These are phyloP conservation scores for Heliconius cydno DNA, from an alignment of 2,888 invertebrate genomes.

Conservation along the genomic window DNA sequence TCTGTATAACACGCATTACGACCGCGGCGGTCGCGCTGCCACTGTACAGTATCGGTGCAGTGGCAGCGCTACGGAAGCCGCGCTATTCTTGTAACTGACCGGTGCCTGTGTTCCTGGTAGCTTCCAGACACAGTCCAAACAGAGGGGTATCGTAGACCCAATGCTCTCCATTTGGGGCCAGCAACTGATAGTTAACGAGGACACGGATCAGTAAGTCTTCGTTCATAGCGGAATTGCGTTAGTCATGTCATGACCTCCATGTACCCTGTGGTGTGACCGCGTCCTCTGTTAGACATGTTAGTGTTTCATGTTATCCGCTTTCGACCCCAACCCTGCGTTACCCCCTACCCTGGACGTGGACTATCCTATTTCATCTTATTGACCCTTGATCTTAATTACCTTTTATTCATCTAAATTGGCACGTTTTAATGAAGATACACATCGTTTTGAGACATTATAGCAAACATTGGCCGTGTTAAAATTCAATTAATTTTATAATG, in stretches of 20 bases:
- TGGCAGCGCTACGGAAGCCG: slow-evolving; percentile 43
- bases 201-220: slow-evolving; percentile 96
- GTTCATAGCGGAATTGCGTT: slow-evolving; percentile 65
- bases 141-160: slow-evolving; percentile 98
- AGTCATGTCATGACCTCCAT: slow-evolving; percentile 57
- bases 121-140: slow-evolving; percentile 95
- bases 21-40: slow-evolving; percentile 40
- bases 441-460: slow-evolving; percentile 32
- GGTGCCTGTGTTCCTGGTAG: slow-evolving; percentile 83
- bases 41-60: slow-evolving; percentile 37
- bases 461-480: neutral
- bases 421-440: slow-evolving; percentile 30
- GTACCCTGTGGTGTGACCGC: slow-evolving; percentile 66
- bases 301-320: slow-evolving; percentile 71
- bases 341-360: slow-evolving; percentile 60
- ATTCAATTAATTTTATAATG: neutral
- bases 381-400: slow-evolving; percentile 16
- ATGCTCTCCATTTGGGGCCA: slow-evolving; percentile 99
- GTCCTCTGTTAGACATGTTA: slow-evolving; percentile 69
- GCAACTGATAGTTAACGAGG: slow-evolving; percentile 98
- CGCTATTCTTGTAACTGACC: slow-evolving; percentile 59
- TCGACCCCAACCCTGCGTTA: slow-evolving; percentile 57
- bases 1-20: slow-evolving; percentile 47
- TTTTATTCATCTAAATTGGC: slow-evolving; percentile 24
- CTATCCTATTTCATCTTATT: slow-evolving; percentile 48